Conservation (phyloP, 2,113 vertebrate genomes). For the Chionodraco myersi region DNA sequence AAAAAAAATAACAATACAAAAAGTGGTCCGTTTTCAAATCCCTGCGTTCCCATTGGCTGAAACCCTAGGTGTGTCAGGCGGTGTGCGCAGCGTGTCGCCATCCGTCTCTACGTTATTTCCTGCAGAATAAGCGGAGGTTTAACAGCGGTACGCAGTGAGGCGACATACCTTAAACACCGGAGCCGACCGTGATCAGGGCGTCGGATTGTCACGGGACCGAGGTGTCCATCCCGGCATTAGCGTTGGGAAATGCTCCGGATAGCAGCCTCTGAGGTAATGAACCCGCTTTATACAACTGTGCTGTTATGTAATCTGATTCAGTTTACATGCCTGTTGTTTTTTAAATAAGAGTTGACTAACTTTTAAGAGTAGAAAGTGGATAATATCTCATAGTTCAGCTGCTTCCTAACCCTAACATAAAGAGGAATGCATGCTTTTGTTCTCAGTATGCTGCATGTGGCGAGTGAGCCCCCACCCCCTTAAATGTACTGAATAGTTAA, state of each 20-base stretch:
- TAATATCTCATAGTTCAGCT: not conserved
- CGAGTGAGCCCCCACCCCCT: not conserved
- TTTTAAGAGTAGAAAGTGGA: not conserved
- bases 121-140: constrained; percentile 16
- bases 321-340: not conserved
- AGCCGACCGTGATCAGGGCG: constrained; percentile 4
- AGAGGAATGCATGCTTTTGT: constrained; percentile 2
- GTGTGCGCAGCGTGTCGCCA: constrained; percentile 35
- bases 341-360: not conserved
- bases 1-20: not conserved
- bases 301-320: constrained; percentile 23
- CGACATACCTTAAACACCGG: not conserved
- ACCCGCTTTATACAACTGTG: not conserved
- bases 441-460: not conserved
- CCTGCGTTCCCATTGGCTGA: constrained; percentile 69
- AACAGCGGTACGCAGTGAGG: constrained; percentile 13
- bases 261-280: constrained; percentile 56
- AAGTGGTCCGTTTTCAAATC: not conserved
- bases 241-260: constrained; percentile 37
- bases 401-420: not conserved
- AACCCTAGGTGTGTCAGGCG: constrained; percentile 79
- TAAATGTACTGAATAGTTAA: not conserved
- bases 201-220: constrained; percentile 25
- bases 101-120: constrained; percentile 61
- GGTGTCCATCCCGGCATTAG: constrained; percentile 4